Evolutionary conservation across 2,888 invertebrate genomes (phyloP).

Genomic region (Macroteleia sp.): DNA sequence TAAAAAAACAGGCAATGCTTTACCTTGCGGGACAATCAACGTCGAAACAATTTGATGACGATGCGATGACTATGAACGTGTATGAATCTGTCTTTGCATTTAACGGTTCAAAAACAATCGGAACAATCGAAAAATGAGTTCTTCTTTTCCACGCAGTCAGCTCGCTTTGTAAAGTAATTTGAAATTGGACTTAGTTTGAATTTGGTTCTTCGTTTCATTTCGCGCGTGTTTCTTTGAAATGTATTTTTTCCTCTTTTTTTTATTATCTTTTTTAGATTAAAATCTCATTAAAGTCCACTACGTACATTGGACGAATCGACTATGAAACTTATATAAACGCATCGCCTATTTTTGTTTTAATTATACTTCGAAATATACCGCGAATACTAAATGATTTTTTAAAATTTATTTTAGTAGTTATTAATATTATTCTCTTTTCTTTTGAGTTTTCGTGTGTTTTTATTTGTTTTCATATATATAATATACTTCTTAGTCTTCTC

Average conservation of each 20-base stretch:
- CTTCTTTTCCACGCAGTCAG: constrained; percentile 56
- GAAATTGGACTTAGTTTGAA: constrained; percentile 9
- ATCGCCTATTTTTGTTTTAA: constrained; percentile 62
- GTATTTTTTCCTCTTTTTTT: constrained; percentile 3
- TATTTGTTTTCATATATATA: constrained; percentile 24
- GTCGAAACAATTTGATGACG: constrained; percentile 51
- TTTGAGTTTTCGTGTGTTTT: constrained; percentile 5
- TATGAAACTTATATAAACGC: constrained; percentile 65
- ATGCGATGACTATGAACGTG: constrained; percentile 53
- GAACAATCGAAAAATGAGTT: constrained; percentile 29
- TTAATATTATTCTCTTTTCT: constrained; percentile 15
- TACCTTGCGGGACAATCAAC: constrained; percentile 42
- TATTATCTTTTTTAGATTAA: constrained; percentile 28
- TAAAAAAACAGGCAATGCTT: constrained; percentile 38
- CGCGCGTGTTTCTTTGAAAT: constrained; percentile 47
- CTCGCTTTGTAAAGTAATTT: constrained; percentile 47
- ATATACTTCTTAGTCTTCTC: constrained; percentile 49
- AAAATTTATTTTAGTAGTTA: constrained; percentile 49
- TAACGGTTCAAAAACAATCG: constrained; percentile 37
- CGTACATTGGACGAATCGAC: constrained; percentile 62
- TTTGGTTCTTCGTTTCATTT: constrained; percentile 25
- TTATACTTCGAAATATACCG: constrained; percentile 60
- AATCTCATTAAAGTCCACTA: constrained; percentile 56
- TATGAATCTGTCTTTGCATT: constrained; percentile 42
- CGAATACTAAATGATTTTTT: constrained; percentile 53